phyloP scores from a whole-genome alignment of 2,888 invertebrate species.

The Selenia dentaria region DNA sequence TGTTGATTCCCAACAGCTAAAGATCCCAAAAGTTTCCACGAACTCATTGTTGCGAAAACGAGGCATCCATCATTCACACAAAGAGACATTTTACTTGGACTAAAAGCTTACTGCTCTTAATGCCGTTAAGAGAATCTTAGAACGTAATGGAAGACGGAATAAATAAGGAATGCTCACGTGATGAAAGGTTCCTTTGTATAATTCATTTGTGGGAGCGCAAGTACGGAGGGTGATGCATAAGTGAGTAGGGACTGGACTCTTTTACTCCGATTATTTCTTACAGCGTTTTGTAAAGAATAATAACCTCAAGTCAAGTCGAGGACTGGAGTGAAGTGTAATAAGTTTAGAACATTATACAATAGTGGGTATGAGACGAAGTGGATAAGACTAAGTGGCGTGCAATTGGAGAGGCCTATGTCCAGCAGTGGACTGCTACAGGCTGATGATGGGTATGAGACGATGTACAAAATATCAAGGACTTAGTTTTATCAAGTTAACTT shows the following conservation, averaged over 20 bases:
- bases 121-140: conserved; percentile 36
- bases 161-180: conserved; percentile 48
- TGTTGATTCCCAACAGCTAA: too few relatives aligned
- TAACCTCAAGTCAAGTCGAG: conserved; percentile 8
- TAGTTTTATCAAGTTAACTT: too few relatives aligned
- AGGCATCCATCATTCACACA: conserved; percentile 1
- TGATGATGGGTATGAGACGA: too few relatives aligned
- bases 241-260: conserved; percentile 34
- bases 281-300: conserved; percentile 14
- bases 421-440: too few relatives aligned
- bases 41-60: conserved; percentile 3
- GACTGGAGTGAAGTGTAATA: conserved; percentile 15
- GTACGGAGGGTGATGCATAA: conserved; percentile 41
- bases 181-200: conserved; percentile 47
- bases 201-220: conserved; percentile 48
- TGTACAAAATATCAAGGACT: too few relatives aligned
- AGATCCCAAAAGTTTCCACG: neutral
- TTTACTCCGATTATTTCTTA: conserved; percentile 23
- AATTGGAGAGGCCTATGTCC: too few relatives aligned
- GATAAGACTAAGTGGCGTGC: too few relatives aligned
- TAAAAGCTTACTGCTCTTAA: conserved; percentile 38
- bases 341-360: too few relatives aligned
- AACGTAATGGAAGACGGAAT: conserved; percentile 47
- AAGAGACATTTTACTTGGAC: conserved; percentile 40
- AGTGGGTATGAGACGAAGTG: too few relatives aligned